A percentile compares a stretch with the other conserved stretches of the same genome.
phyloP scores from a whole-genome alignment of 2,888 invertebrate genomes.

The Alviniconcha strummeri region DNA sequence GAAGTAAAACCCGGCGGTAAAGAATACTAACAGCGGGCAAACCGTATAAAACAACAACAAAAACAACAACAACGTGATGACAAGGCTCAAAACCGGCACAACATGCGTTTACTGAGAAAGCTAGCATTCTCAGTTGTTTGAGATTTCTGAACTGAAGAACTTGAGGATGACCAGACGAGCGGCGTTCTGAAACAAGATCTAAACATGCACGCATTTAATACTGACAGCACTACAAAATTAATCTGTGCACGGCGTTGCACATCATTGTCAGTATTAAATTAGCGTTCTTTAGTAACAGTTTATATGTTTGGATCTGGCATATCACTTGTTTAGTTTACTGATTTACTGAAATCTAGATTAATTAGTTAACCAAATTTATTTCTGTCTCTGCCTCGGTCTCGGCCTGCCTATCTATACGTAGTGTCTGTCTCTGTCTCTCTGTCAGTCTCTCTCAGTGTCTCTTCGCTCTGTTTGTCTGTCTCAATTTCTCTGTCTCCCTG shows the following conservation, averaged over 20 bases:
- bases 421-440: background rate
- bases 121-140: background rate
- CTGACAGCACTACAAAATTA: too few species aligned
- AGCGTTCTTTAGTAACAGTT: too few species aligned
- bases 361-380: too few species aligned
- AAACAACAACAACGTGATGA: background rate
- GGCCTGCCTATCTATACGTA: background rate
- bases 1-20: background rate
- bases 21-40: too few species aligned
- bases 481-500: background rate
- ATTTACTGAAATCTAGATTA: background rate
- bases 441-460: background rate
- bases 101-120: background rate
- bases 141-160: too few species aligned
- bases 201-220: too few species aligned
- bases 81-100: background rate
- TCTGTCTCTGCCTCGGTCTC: background rate
- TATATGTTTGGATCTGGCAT: too few species aligned
- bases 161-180: too few species aligned
- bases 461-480: background rate
- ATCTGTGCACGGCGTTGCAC: too few species aligned
- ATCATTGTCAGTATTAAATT: too few species aligned
- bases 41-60: background rate
- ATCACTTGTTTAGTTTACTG: background rate
- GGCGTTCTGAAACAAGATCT: too few species aligned